Conservation (phyloP, 2,113 vertebrate genomes). For the Spilogale gracilis region DNA sequence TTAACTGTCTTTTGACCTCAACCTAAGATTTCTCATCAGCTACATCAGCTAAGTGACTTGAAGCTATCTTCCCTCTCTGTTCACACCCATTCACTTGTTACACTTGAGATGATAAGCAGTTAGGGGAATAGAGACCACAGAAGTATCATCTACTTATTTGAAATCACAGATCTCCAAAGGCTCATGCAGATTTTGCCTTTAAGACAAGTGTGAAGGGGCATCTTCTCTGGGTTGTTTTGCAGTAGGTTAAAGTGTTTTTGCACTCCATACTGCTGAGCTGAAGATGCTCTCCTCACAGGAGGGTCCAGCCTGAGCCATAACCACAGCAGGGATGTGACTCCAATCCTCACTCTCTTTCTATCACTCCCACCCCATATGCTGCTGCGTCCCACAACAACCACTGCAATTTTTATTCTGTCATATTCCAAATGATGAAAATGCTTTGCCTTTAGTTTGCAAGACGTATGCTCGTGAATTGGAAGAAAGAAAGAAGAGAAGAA, state of each 20-base stretch:
- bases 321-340: not conserved
- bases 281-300: not conserved
- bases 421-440: not conserved
- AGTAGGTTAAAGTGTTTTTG: not conserved
- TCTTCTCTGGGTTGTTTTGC: not conserved
- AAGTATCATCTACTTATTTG: conserved; percentile 19
- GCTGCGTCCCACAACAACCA: not conserved
- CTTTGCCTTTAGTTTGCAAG: not conserved
- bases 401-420: not conserved
- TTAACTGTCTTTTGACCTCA: not conserved
- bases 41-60: not conserved
- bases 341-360: not conserved
- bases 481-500: not conserved
- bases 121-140: not conserved
- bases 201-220: not conserved
- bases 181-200: not conserved
- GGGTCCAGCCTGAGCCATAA: not conserved
- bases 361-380: not conserved
- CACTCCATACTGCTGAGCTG: not conserved
- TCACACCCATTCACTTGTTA: not conserved
- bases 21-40: not conserved
- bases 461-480: not conserved
- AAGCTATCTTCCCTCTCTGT: not conserved
- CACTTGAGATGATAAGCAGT: not conserved
- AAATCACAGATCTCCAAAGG: conserved; percentile 28